phyloP scores from a whole-genome alignment of 1,140 invertebrate genomes.

The Chironomus tepperi region DNA sequence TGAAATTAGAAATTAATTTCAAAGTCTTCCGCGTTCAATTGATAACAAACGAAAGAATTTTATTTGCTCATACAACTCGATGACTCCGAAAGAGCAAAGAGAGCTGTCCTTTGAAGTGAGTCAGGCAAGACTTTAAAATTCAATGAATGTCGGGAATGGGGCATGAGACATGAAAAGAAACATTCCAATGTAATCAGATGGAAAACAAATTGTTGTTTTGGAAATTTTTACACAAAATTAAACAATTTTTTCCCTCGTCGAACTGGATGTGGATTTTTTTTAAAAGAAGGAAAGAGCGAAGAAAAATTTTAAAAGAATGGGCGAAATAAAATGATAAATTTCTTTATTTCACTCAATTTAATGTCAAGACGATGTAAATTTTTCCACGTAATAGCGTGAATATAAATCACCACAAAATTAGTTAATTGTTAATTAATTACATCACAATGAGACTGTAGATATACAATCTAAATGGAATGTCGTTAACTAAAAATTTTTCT shows the following conservation, averaged over 20 bases:
- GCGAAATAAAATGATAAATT: not conserved
- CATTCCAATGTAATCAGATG: conserved; percentile 18
- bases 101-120: not conserved
- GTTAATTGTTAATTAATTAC: conserved; percentile 15
- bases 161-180: not conserved
- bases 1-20: conserved; percentile 17
- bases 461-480: not conserved
- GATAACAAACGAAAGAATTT: conserved; percentile 5
- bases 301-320: not conserved
- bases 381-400: not conserved
- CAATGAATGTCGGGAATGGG: not conserved
- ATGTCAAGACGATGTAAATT: not conserved
- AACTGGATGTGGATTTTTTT: not conserved
- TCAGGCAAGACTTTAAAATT: not conserved
- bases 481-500: no score
- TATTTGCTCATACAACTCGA: not conserved
- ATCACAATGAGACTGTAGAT: conserved; percentile 8
- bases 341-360: not conserved
- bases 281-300: not conserved
- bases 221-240: conserved; percentile 22
- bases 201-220: not conserved
- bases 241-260: conserved; percentile 4
- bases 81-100: not conserved
- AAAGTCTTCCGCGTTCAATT: not conserved
- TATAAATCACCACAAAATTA: conserved; percentile 14